Evolutionary conservation across 2,113 vertebrate species (phyloP), one percentile per base, ranked within the genome.

Genomic region (Brachypteracias leptosomus): DNA sequence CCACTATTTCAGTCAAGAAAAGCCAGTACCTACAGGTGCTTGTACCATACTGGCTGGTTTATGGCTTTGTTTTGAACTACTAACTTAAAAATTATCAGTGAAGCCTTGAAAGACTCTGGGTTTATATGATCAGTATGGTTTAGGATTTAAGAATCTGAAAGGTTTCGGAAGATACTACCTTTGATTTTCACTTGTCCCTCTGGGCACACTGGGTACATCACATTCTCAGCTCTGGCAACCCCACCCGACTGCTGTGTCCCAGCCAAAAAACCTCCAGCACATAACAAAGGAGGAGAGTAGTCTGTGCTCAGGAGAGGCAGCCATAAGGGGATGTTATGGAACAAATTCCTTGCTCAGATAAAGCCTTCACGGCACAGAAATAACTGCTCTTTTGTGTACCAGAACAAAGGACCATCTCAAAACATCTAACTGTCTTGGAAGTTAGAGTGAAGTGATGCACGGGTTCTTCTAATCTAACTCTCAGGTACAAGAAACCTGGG

Each of bases 381-480:
- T 19, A 90, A 61, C 51, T 7, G 6, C 59, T 86, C 82, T 52
- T 89, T 46, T 65, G 38, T 85, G 67, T 33, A 52, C 55, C 73
- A 58, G 72, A 93, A 86, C 85, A 97, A 96, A 92, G 52, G 61
- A 52, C n/a, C 57, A 49, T 29, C 76, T 73, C 68, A 55, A 77
- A 38, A 66, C 21, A 76, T 59, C 85, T 83, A 65, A 42, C 61
- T 33, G 47, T n/a, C 79, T 84, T 2, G 0, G n/a, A 72, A 87
- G 70, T 49, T 5, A 12, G 28, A 72, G 33, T 10, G 40, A 91
- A 83, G 67, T 22, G 24, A 88, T 8, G 28, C 63, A 83, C 47
- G 2, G 3, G 35, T 47, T 59, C 79, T 83, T 88, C 88, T 94
- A 25, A 83, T 59, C 68, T 67, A 88, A 66, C 63, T 59, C 16